phyloP scores from a whole-genome alignment of 2,797 vertebrate species.

The Phoebastria nigripes region DNA sequence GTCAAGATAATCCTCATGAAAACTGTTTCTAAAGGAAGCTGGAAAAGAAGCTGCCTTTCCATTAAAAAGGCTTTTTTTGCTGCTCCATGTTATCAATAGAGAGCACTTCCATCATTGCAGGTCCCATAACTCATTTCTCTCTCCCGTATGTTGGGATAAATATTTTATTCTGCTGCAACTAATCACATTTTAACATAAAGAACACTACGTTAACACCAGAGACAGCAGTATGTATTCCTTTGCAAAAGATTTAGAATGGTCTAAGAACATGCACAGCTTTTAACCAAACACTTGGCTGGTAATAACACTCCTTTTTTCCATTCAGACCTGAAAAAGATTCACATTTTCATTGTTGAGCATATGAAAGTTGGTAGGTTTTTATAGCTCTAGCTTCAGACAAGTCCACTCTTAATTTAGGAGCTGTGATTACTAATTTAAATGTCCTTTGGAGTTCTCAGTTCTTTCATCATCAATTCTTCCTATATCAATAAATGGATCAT shows the following conservation, averaged over 20 bases:
- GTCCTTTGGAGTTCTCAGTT: neutral
- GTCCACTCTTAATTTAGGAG: neutral
- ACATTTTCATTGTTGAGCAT: neutral
- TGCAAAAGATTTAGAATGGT: neutral
- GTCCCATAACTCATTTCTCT: neutral
- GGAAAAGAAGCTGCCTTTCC: neutral
- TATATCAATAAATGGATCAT: neutral
- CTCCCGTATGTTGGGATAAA: neutral
- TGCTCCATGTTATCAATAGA: neutral
- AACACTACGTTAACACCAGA: neutral
- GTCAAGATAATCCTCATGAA: neutral
- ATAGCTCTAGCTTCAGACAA: neutral
- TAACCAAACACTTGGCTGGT: neutral
- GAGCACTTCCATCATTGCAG: neutral
- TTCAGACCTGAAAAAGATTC: neutral
- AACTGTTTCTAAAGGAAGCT: neutral
- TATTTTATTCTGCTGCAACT: neutral
- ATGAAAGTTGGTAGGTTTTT: neutral
- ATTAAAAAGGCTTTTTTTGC: neutral
- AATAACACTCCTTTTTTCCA: neutral
- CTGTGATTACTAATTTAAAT: constrained; percentile 17
- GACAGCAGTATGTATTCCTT: neutral
- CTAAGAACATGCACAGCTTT: neutral
- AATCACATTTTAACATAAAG: neutral
- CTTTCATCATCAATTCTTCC: neutral